phyloP scores from a whole-genome alignment of 2,797 vertebrate genomes.

The Diglossa cyanea region DNA sequence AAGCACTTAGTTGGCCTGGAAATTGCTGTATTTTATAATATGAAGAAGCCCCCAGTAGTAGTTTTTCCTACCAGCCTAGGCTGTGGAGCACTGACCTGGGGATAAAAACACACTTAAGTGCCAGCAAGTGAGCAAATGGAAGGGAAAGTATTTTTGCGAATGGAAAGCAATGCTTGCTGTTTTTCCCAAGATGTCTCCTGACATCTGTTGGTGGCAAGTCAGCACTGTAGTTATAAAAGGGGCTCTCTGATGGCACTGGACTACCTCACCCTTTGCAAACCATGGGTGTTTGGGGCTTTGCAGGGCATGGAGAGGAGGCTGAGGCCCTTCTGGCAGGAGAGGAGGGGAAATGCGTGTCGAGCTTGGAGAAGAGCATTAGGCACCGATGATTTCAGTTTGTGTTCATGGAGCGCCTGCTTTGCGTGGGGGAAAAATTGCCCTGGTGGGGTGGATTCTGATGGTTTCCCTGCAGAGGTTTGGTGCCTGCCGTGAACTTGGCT shows the following conservation, averaged over 20 bases:
- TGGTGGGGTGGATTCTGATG: neutral
- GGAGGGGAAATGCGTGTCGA: fast-evolving
- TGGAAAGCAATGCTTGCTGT: neutral
- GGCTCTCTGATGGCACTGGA: neutral
- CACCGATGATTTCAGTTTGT: neutral
- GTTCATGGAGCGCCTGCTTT: neutral
- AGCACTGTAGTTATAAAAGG: neutral
- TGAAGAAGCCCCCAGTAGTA: neutral
- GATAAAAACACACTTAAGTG: neutral
- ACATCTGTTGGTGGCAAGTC: neutral
- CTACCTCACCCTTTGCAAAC: neutral
- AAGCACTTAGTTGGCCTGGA: neutral
- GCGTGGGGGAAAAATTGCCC: fast-evolving
- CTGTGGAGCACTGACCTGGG: neutral
- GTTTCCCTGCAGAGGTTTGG: neutral
- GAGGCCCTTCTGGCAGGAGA: neutral
- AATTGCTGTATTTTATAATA: neutral
- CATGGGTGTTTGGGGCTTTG: neutral
- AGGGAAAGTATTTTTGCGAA: neutral
- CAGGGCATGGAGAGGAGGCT: neutral
- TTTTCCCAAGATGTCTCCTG: neutral
- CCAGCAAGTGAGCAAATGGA: neutral
- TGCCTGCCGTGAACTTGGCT: neutral
- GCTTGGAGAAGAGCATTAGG: neutral
- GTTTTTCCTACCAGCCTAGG: neutral